Base-by-base conservation (phyloP, 1,140 invertebrate genomes). In the Coenobita brevimanus region DNA sequence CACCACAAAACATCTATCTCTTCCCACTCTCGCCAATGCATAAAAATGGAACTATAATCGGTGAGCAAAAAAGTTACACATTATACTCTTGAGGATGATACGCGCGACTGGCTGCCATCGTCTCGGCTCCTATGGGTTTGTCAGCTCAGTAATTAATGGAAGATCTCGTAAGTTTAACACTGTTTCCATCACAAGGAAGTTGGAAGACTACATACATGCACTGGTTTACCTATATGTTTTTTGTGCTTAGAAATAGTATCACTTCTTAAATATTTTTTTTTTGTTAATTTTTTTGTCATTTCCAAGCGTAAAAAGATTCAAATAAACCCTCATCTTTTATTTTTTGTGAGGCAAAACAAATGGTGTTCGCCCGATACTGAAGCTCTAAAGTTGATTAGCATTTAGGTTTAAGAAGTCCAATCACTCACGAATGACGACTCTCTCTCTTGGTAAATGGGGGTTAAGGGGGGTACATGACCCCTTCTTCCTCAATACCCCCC, bases 181-280 rank as follows among this genome's bases (percentile, higher is more conserved):
- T 80, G 76, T 80, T 87, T 87, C 84, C 84, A 87, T 87, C 84
- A 87, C 84, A 87, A 87, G 76, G 84, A 87, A 87, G 84, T 87
- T 87, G 84, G 84, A 87, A 87, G 84, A 87, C 84, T 87, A 87
- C 84, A 50, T 87, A 87, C 78, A 80, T 80, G 78, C 84, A 85
- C 82, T 85, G 82, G 60, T 81, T 85, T 67, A 75, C 73, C 36
- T 71, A 33, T 38, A n/a, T n/a, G n/a, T n/a, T 83, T 75, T 85
- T 85, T 87, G 84, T 87, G 78, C 78, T 80, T 87, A 80, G 43
- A 87, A 87, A 87, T 80, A 87, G 84, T 87, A 87, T 87, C 84
- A 87, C 84, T 71, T 79, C 76, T 87, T 50, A 36, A 81, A 71
- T 87, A 50, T 50, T 50, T 50, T 57, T n/a, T n/a, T 86, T 76